Base-by-base conservation (phyloP, 2,113 vertebrate species). In the Grammomys surdaster region DNA sequence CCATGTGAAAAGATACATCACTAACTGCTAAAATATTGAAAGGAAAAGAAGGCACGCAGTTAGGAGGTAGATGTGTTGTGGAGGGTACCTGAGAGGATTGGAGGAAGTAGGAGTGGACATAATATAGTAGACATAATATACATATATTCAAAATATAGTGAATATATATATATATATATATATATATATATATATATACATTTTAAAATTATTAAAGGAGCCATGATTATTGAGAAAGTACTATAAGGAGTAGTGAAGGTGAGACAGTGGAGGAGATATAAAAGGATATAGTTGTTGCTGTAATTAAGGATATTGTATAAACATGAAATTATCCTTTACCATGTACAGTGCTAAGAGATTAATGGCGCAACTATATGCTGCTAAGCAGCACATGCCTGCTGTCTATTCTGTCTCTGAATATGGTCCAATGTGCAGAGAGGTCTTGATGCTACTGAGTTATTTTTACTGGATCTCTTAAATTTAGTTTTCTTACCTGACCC, bases 231-330 rank as follows among this genome's bases (percentile, higher is more conserved):
- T 11, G n/a, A 24, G 3, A 43, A 40, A 3, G 3, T 84, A 84
- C 3, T 60, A 43, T 40, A 63, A 22, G 81, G n/a, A 60, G 36
- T 17, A 78, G 28, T 19, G 17, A 9, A 54, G 9, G 4, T 20
- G 16, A 56, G 17, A 56, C 0, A 19, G 33, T 54, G 2, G 16
- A 51, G 1, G 26, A 77, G 1, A 24, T 5, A 22, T 6, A 36
- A 80, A 56, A 81, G 19, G 51, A 81, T 81, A 81, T n/a, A 56
- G 36, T n/a, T 81, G 1, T 54, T 22, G 2, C 17, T 80, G 9
- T 20, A 20, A 24, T 56, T 81, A 81, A n/a, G 33, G 17, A 17
- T 40, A 60, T 13, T 43, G 24, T 28, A 43, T 9, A 63, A 84
- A 60, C n/a, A 63, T 63, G 56, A 60, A 43, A 43, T 28, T 84